Evolutionary conservation across 2,113 vertebrate species (phyloP).

Genomic region (Saguinus midas): DNA sequence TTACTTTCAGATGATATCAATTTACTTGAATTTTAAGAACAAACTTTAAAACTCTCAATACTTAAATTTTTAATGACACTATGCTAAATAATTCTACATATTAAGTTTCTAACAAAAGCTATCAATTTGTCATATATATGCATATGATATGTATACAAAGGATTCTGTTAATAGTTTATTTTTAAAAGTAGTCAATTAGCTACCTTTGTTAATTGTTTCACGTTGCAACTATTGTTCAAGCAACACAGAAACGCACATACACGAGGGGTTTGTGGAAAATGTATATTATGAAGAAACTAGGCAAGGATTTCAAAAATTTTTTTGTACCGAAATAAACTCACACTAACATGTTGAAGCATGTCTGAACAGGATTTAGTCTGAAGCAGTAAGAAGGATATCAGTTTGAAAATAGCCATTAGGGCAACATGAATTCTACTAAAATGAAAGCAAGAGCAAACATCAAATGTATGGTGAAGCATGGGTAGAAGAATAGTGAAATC

Average conservation of each 20-base stretch:
- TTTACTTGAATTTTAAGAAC: conserved; percentile 12
- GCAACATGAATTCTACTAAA: not conserved
- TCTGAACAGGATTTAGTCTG: not conserved
- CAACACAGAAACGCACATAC: not conserved
- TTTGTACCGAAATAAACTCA: not conserved
- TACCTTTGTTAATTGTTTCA: not conserved
- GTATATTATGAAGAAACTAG: not conserved
- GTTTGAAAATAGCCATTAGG: not conserved
- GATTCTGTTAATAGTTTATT: conserved; percentile 13
- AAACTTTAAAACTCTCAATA: conserved; percentile 8
- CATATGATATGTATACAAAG: not conserved
- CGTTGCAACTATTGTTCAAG: not conserved
- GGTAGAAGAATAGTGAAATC: not conserved
- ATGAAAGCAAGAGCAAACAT: not conserved
- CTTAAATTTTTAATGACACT: not conserved
- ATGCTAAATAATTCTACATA: not conserved
- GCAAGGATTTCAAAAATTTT: not conserved
- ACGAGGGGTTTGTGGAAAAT: not conserved
- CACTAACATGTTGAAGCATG: not conserved
- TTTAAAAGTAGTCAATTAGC: not conserved
- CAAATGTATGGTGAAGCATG: not conserved
- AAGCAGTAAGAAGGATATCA: not conserved
- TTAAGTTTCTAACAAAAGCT: not conserved
- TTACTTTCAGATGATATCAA: not conserved
- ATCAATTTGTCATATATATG: not conserved